Conservation (phyloP, 2,888 invertebrate species). For the Melinaea menophilus region DNA sequence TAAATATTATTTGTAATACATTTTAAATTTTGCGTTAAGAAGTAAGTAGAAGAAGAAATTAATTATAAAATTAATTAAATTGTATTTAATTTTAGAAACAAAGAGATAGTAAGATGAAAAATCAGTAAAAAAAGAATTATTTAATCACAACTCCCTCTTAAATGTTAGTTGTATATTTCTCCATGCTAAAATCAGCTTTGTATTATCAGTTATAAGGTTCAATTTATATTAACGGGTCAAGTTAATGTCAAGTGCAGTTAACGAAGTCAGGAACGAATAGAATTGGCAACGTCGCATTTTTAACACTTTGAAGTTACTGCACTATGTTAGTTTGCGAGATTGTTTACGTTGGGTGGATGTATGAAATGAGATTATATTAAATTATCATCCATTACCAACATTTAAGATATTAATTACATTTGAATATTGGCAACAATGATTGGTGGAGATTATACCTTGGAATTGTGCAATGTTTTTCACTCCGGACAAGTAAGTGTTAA, state of each 20-base stretch:
- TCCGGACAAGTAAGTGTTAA: conserved; percentile 86
- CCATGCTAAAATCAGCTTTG: conserved; percentile 25
- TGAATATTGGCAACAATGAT: conserved; percentile 77
- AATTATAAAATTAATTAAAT: background rate
- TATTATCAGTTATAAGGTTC: background rate
- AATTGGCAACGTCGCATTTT: conserved; percentile 60
- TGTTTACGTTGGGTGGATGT: conserved; percentile 33
- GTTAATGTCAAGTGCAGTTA: conserved; percentile 48
- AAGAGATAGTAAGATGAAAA: background rate
- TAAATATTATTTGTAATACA: too few relatives aligned
- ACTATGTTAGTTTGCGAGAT: conserved; percentile 49
- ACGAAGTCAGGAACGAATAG: conserved; percentile 51
- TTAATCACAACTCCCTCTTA: conserved; percentile 40
- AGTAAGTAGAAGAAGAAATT: too few relatives aligned
- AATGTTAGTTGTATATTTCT: conserved; percentile 18
- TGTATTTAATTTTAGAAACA: background rate
- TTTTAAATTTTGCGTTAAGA: too few relatives aligned
- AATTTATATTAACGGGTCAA: conserved; percentile 24
- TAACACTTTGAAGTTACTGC: conserved; percentile 54
- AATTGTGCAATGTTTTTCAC: conserved; percentile 92
- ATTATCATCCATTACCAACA: conserved; percentile 8
- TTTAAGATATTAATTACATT: conserved; percentile 33
- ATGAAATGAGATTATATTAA: conserved; percentile 32
- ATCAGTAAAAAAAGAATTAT: background rate
- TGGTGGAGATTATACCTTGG: conserved; percentile 90